Base-by-base conservation (phyloP, 2,113 vertebrate genomes). In the Progne subis region DNA sequence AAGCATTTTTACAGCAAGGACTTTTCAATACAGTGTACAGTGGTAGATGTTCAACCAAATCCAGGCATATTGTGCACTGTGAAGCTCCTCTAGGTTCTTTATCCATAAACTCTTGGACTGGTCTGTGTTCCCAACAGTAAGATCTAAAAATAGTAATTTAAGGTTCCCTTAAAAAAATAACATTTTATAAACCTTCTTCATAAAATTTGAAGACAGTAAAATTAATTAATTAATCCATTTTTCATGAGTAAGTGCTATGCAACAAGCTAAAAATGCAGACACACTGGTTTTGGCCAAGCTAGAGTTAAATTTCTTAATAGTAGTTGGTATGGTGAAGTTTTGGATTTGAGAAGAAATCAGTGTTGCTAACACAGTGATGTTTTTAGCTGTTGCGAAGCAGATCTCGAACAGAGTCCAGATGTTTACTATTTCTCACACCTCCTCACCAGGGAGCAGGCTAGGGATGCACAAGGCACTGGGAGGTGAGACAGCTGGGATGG, bases 11-110 rank as follows among this genome's bases (percentile, higher is more conserved):
- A 97, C 99, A 99, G 86, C 98, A 99, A 28, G 99, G 99, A 97
- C 99, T 99, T 91, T 98, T 99, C 88, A 99, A 97, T 93, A 99
- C 79, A 23, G 86, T 96, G 50, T 98, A 99, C 50, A 95, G 65
- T 61, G 99, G 98, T 90, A 98, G 20, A 9, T 98, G 98, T 9
- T 99, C 98, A 65, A 99, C 89, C 90, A 96, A 82, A 95, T 99
- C 99, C 96, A 99, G 90, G 88, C 99, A 99, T 97, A 99, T 97
- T n/a, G 98, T 99, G 96, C 99, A 99, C 77, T 98, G 98, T 67
- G 98, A 98, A n/a, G 98, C 97, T 67, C 98, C 98, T 87, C 97
- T 96, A 81, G 92, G 93, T 92, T 97, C 98, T 43, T 92, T 71
- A 92, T 79, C 77, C 11, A 44, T 57, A 89, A 91, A 93, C n/a